These are phyloP conservation scores for Lithophane socia DNA, from an alignment of 2,888 invertebrate species.

Conservation along the genomic window DNA sequence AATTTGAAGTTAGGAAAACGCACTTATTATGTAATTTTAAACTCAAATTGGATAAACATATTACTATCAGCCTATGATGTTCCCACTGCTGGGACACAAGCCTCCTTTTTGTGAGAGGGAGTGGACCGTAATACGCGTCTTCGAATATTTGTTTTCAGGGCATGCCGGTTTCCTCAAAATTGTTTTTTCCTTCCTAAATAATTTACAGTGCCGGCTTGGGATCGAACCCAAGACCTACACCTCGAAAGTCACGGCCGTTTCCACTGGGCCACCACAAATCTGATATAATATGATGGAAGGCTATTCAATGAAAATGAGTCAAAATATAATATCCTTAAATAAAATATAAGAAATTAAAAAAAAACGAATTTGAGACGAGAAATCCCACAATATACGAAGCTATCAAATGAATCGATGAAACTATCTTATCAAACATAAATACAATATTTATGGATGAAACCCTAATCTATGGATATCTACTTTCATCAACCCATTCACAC, in stretches of 20 bases:
- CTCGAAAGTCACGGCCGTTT: too few relatives aligned
- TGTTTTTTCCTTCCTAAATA: too few relatives aligned
- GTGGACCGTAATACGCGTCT: too few relatives aligned
- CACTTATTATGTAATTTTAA: not conserved
- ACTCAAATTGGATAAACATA: not conserved
- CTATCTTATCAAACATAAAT: not conserved
- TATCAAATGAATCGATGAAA: not conserved
- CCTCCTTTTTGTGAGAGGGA: too few relatives aligned
- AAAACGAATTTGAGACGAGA: not conserved
- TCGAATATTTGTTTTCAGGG: too few relatives aligned
- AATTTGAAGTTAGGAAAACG: not conserved
- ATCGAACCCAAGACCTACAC: too few relatives aligned
- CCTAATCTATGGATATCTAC: conserved; percentile 27
- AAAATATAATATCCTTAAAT: not conserved
- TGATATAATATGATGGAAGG: not conserved
- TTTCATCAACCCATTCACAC: conserved; percentile 57
- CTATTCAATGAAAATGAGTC: not conserved
- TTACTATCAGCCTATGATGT: too few relatives aligned
- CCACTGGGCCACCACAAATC: not conserved
- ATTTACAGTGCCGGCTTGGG: too few relatives aligned
- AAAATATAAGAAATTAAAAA: not conserved
- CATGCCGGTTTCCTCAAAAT: too few relatives aligned
- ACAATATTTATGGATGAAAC: conserved; percentile 2
- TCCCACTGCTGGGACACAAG: too few relatives aligned
- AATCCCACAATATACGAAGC: not conserved